Evolutionary conservation across 2,797 vertebrate species (phyloP).

Genomic region (Varecia variegata): DNA sequence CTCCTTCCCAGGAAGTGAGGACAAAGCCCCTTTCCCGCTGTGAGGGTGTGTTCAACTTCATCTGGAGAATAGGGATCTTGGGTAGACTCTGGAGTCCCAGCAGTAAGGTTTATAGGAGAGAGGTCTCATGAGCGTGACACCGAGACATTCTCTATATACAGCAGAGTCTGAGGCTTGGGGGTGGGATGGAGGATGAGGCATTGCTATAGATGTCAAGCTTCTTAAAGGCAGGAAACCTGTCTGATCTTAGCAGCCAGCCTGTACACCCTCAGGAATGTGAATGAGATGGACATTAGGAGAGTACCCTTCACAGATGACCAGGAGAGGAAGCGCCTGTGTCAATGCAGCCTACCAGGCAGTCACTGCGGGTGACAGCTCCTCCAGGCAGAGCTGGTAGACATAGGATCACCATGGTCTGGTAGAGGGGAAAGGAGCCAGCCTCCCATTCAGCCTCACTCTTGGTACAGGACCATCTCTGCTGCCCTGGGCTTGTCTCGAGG

Average conservation of each 20-base stretch:
- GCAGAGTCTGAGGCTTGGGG: background rate
- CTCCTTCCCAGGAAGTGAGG: background rate
- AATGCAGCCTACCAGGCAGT: background rate
- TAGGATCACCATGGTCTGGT: background rate
- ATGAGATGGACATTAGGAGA: background rate
- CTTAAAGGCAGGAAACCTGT: background rate
- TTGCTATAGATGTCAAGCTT: background rate
- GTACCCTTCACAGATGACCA: background rate
- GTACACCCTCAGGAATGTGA: background rate
- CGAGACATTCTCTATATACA: background rate
- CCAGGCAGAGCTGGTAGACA: background rate
- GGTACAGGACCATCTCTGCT: background rate
- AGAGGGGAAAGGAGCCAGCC: background rate
- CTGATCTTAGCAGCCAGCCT: background rate
- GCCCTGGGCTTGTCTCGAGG: background rate
- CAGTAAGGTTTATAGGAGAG: background rate
- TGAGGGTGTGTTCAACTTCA: background rate
- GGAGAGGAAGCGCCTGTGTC: background rate
- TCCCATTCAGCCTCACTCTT: fast-evolving
- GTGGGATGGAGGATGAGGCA: background rate
- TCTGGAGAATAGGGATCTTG: background rate
- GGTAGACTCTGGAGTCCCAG: background rate
- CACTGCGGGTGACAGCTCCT: background rate
- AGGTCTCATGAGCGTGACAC: background rate
- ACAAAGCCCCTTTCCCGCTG: background rate